Evolutionary conservation across 2,797 vertebrate genomes (phyloP).

Genomic region (Limosa lapponica): DNA sequence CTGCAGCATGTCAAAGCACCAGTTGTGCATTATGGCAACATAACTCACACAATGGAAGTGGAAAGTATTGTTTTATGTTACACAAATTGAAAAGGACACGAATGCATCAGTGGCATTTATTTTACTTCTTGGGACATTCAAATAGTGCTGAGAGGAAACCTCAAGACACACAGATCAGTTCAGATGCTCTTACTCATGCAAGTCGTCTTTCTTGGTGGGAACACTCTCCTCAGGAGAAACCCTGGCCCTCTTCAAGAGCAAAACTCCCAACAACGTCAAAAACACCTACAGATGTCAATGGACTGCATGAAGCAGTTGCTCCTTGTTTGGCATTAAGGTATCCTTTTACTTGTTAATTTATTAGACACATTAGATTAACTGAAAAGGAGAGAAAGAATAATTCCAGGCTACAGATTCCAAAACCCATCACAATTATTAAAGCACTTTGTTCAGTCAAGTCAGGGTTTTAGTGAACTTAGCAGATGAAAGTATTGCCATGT

Average conservation of each 20-base stretch:
- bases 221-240: background rate
- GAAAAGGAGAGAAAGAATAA: slow-evolving; percentile 57
- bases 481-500: background rate
- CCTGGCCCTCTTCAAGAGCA: background rate
- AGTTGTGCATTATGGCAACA: slow-evolving; percentile 57
- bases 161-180: background rate
- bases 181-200: background rate
- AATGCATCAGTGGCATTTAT: background rate
- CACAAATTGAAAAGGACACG: slow-evolving; percentile 20
- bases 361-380: slow-evolving; percentile 30
- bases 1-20: slow-evolving; percentile 46
- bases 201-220: background rate
- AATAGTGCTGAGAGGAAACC: background rate
- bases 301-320: background rate
- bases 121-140: background rate
- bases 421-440: slow-evolving; percentile 42
- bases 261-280: background rate
- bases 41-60: slow-evolving; percentile 51
- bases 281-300: background rate
- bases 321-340: slow-evolving; percentile 38
- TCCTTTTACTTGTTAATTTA: slow-evolving; percentile 50
- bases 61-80: slow-evolving; percentile 33
- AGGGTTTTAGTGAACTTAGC: slow-evolving; percentile 1
- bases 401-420: slow-evolving; percentile 52
- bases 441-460: slow-evolving; percentile 38